Conservation (phyloP, 1,140 invertebrate genomes). For the Drosophila teissieri region DNA sequence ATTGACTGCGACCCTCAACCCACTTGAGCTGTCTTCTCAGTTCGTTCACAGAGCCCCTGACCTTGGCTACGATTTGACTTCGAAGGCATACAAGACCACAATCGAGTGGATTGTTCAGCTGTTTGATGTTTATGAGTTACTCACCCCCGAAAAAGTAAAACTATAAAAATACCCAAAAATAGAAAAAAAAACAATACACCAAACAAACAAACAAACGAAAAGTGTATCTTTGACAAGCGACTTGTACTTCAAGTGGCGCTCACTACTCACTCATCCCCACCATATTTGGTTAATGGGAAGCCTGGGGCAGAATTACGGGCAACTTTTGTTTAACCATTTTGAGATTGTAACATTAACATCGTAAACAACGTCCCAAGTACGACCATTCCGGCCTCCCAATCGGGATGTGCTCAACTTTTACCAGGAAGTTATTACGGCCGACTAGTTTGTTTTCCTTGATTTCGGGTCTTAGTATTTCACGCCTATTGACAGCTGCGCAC, state of each 20-base stretch:
- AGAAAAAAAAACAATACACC: slow-evolving; percentile 33
- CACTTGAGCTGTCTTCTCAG: slow-evolving; percentile 49
- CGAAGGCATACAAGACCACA: slow-evolving; percentile 16
- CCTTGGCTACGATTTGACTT: slow-evolving; percentile 73
- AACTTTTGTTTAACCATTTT: slow-evolving; percentile 52
- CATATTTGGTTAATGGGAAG: slow-evolving; percentile 56
- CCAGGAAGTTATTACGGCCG: slow-evolving; percentile 70
- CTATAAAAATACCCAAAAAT: slow-evolving; percentile 45
- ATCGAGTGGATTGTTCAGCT: slow-evolving; percentile 56
- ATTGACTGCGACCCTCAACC: slow-evolving; percentile 63
- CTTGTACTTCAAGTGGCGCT: slow-evolving; percentile 62
- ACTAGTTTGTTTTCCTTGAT: slow-evolving; percentile 48
- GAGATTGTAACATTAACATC: slow-evolving; percentile 38
- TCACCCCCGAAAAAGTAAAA: slow-evolving; percentile 26
- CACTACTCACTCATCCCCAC: slow-evolving; percentile 46
- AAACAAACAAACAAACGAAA: slow-evolving; percentile 45
- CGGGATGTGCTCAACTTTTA: slow-evolving; percentile 65
- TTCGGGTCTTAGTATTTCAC: slow-evolving; percentile 39
- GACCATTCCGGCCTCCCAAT: slow-evolving; percentile 7
- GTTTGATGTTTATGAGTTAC: slow-evolving; percentile 40
- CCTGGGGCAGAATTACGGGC: slow-evolving; percentile 36
- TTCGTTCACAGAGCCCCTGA: slow-evolving; percentile 81
- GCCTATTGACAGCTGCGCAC: slow-evolving; percentile 60
- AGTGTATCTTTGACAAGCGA: slow-evolving; percentile 52
- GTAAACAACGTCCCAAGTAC: slow-evolving; percentile 58